phyloP scores from a whole-genome alignment of 37 sponge, comb jelly and placozoan genomes.

The Mnemiopsis leidyi region DNA sequence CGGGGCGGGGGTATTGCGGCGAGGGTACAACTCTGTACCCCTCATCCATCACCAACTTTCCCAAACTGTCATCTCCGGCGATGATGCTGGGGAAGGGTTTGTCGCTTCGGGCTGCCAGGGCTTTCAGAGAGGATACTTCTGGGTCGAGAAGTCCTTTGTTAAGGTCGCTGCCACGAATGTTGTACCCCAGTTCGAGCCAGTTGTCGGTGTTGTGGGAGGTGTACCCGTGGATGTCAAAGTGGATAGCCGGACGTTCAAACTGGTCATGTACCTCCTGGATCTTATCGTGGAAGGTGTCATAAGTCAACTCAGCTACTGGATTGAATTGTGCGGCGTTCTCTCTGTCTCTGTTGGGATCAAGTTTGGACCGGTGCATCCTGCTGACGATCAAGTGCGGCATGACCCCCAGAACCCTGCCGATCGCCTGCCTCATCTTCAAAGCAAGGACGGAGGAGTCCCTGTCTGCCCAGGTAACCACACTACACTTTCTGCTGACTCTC shows the following conservation, averaged over 20 bases:
- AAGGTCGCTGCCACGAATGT: background rate
- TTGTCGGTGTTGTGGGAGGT: background rate
- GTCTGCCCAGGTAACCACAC: background rate
- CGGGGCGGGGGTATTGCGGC: slow-evolving; percentile 32
- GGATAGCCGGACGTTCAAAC: background rate
- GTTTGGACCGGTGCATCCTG: slow-evolving; percentile 14
- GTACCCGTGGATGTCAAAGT: slow-evolving; percentile 44
- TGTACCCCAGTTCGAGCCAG: slow-evolving; percentile 57
- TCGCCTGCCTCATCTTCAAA: slow-evolving; percentile 23
- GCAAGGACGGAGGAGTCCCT: background rate
- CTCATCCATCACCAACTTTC: background rate
- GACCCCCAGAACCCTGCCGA: background rate
- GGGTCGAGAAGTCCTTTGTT: background rate
- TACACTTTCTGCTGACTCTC: background rate
- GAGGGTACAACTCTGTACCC: slow-evolving; percentile 41
- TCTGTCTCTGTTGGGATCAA: slow-evolving; percentile 44
- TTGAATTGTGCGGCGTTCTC: slow-evolving; percentile 8
- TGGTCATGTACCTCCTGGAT: background rate
- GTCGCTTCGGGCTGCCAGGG: background rate
- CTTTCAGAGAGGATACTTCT: background rate
- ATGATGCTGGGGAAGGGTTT: background rate
- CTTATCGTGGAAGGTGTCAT: slow-evolving; percentile 6
- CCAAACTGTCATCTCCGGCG: slow-evolving; percentile 11
- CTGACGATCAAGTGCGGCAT: slow-evolving; percentile 34
- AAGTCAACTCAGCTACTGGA: background rate